Conservation (phyloP, 2,113 vertebrate genomes). For the Tragelaphus imberbis region DNA sequence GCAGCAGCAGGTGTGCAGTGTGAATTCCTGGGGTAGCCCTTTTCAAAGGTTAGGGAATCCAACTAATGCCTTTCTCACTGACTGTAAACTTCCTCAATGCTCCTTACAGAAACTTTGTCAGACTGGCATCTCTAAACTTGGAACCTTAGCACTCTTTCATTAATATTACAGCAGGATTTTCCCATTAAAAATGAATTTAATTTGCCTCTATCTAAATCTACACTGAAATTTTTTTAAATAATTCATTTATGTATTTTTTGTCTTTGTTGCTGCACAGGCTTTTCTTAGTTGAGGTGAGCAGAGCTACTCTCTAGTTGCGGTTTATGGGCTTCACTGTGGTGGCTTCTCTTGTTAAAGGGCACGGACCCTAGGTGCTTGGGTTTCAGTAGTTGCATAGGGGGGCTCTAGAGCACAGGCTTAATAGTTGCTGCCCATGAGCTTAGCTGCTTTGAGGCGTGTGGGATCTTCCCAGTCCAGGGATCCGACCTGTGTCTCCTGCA, state of each 20-base stretch:
- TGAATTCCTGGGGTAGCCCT: neutral
- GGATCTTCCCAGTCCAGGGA: neutral
- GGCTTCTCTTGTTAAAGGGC: neutral
- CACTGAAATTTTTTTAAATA: neutral
- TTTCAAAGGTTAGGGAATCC: neutral
- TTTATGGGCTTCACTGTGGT: neutral
- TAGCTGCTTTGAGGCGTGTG: neutral
- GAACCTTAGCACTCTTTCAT: neutral
- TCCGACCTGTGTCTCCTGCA: neutral
- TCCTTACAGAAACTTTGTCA: neutral
- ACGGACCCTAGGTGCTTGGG: neutral
- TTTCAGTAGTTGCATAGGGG: neutral
- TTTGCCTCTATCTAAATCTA: neutral
- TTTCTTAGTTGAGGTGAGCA: neutral
- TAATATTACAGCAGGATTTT: neutral
- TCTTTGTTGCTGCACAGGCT: neutral
- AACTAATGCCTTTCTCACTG: neutral
- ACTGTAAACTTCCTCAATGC: neutral
- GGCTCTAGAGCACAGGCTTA: neutral
- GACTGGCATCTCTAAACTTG: neutral
- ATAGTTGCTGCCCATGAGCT: neutral
- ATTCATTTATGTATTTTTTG: neutral
- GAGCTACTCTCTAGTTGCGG: neutral
- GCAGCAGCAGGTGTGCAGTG: accelerated
- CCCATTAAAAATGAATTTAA: neutral